Evolutionary conservation across 2,113 vertebrate species (phyloP).

Genomic region (Neotragus pygmaeus): DNA sequence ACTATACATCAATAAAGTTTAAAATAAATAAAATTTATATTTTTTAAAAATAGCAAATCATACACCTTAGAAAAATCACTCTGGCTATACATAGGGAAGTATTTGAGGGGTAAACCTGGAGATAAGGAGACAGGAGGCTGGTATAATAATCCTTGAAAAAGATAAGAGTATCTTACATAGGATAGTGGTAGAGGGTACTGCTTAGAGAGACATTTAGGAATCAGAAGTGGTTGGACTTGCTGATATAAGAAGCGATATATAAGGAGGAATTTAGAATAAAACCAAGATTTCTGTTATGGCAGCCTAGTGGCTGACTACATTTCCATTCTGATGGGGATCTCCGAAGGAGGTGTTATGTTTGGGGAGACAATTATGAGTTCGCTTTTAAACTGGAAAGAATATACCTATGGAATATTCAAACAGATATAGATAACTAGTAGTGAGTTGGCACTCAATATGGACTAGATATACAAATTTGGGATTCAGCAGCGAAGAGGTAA

Average conservation of each 20-base stretch:
- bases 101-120: neutral
- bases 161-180: neutral
- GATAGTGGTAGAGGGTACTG: neutral
- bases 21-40: neutral
- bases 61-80: neutral
- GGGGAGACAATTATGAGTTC: neutral
- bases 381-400: neutral
- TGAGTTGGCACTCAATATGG: neutral
- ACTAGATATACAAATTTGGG: neutral
- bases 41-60: neutral
- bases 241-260: neutral
- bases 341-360: neutral
- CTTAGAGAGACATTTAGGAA: neutral
- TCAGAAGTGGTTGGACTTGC: neutral
- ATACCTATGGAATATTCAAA: neutral
- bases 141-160: neutral
- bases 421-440: neutral
- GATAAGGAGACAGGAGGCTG: neutral
- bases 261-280: neutral
- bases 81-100: neutral
- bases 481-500: neutral
- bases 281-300: neutral
- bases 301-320: neutral
- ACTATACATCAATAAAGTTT: neutral
- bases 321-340: neutral